These are phyloP conservation scores for Muraenolepis orangiensis DNA, from an alignment of 2,797 vertebrate genomes.

Conservation along the genomic window DNA sequence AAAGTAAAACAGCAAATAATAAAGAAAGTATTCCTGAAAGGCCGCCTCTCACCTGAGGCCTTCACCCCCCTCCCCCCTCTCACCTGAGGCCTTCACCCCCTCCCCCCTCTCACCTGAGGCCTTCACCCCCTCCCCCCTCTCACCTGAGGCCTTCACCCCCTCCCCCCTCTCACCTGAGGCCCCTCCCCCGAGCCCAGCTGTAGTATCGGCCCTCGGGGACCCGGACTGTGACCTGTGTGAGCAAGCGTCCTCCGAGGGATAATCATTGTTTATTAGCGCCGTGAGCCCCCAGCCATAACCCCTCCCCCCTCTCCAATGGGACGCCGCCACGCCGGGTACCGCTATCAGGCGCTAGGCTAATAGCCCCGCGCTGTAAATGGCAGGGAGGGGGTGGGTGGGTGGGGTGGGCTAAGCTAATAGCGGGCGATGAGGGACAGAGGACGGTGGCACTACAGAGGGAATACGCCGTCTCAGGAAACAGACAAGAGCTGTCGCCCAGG, in stretches of 20 bases:
- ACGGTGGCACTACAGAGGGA: slow-evolving; percentile 46
- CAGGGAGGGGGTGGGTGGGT: slow-evolving; percentile 73
- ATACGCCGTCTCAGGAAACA: slow-evolving; percentile 29
- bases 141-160: no score
- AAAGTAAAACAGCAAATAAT: no score
- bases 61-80: no score
- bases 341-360: slow-evolving; percentile 71
- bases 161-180: neutral
- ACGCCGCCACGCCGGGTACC: no score
- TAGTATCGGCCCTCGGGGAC: slow-evolving; percentile 30
- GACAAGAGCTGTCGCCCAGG: slow-evolving; percentile 54
- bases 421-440: slow-evolving; percentile 49
- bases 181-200: slow-evolving; percentile 26
- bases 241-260: slow-evolving; percentile 45
- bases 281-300: slow-evolving; percentile 31
- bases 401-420: slow-evolving; percentile 63
- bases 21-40: no score
- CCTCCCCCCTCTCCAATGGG: slow-evolving; percentile 24
- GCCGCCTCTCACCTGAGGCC: no score
- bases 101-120: neutral
- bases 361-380: slow-evolving; percentile 73
- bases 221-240: slow-evolving; percentile 10
- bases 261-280: slow-evolving; percentile 72
- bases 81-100: no score
- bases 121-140: no score